phyloP scores from a whole-genome alignment of 2,797 vertebrate species.

The Neoniphon sammara region DNA sequence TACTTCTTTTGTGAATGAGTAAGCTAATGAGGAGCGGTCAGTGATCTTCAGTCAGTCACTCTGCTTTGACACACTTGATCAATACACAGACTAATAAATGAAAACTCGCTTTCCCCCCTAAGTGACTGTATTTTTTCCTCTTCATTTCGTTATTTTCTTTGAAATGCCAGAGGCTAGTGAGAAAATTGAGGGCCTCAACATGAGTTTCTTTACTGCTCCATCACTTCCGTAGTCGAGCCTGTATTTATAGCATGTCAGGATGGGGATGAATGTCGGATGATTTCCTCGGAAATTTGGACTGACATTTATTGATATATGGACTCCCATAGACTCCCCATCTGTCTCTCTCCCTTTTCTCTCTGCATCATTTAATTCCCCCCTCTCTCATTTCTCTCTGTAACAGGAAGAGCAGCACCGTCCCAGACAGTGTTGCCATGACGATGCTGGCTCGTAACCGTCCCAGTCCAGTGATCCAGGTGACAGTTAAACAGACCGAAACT shows the following conservation, averaged over 20 bases:
- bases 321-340: neutral
- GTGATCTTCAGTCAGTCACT: constrained; percentile 26
- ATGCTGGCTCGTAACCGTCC: constrained; percentile 80
- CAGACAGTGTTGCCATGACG: constrained; percentile 80
- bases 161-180: neutral
- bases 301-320: neutral
- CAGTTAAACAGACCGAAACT: constrained; percentile 85
- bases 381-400: constrained; percentile 14
- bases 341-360: constrained; percentile 4
- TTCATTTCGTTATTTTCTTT: constrained; percentile 1
- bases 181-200: no score
- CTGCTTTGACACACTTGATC: constrained; percentile 35
- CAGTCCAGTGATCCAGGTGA: constrained; percentile 88
- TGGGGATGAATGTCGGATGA: neutral
- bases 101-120: constrained; percentile 31
- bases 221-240: neutral
- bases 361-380: constrained; percentile 18
- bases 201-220: no score
- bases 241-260: constrained; percentile 9
- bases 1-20: constrained; percentile 31
- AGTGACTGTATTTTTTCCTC: neutral
- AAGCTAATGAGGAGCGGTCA: constrained; percentile 54
- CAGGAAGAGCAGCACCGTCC: constrained; percentile 85
- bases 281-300: constrained; percentile 23
- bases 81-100: constrained; percentile 23